Conservation (phyloP, 2,888 invertebrate species). For the Platerodrilus igneus region DNA sequence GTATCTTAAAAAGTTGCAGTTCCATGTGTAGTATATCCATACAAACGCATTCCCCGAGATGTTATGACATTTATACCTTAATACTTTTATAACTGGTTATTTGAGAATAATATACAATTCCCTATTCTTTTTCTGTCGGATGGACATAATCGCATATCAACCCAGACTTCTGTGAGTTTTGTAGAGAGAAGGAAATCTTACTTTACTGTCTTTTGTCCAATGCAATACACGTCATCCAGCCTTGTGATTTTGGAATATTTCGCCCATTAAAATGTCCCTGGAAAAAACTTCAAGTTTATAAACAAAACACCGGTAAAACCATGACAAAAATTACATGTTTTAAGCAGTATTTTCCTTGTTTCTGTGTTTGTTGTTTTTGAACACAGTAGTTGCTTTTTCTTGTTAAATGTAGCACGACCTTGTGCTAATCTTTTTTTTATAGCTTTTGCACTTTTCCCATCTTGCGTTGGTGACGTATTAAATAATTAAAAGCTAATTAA, state of each 20-base stretch:
- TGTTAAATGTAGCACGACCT: no score
- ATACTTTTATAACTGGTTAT: slow-evolving; percentile 1
- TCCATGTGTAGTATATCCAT: not conserved
- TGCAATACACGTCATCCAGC: no score
- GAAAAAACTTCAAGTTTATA: not conserved
- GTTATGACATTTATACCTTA: not conserved
- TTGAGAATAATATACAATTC: slow-evolving; percentile 1
- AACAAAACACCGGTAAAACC: slow-evolving; percentile 1
- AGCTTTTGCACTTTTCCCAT: no score
- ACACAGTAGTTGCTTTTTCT: no score
- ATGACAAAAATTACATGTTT: slow-evolving; percentile 3
- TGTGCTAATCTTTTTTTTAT: no score
- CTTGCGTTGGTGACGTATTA: no score
- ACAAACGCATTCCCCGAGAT: slow-evolving; percentile 3
- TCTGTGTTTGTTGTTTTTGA: no score
- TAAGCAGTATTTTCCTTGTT: no score
- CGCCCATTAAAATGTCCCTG: not conserved
- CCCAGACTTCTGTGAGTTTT: slow-evolving; percentile 3
- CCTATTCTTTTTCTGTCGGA: slow-evolving; percentile 4
- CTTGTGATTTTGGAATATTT: not conserved
- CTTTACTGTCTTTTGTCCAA: slow-evolving; percentile 6
- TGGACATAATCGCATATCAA: slow-evolving; percentile 8
- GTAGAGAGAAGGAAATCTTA: slow-evolving; percentile 2
- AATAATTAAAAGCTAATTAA: no score
- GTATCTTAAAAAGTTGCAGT: not conserved